phyloP scores from a whole-genome alignment of 2,888 invertebrate species.

The Drosophila subquinaria region DNA sequence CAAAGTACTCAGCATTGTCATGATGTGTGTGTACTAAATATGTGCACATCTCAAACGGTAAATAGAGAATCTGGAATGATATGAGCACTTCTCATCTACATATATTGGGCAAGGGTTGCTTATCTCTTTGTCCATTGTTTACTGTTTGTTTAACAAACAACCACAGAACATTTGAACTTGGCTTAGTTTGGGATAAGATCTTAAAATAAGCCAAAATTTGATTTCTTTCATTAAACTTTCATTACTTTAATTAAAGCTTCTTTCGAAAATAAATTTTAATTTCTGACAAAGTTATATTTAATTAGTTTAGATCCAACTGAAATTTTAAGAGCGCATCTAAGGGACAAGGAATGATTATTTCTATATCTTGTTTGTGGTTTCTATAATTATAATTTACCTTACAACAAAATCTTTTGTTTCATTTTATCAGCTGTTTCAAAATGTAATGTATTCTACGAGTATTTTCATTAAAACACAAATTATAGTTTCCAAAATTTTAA shows the following conservation, averaged over 20 bases:
- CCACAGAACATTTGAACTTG: background rate
- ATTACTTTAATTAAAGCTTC: background rate
- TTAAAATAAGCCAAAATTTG: background rate
- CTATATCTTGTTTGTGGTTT: too few relatives aligned
- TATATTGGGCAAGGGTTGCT: slow-evolving; percentile 53
- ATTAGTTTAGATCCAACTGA: background rate
- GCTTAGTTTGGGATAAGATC: background rate
- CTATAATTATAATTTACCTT: too few relatives aligned
- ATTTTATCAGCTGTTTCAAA: too few relatives aligned
- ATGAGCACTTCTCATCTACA: background rate
- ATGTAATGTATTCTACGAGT: too few relatives aligned
- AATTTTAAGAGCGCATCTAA: background rate
- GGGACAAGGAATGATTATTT: too few relatives aligned
- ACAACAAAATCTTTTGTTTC: too few relatives aligned
- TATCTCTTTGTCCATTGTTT: slow-evolving; percentile 28
- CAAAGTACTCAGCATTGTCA: background rate
- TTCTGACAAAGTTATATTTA: background rate
- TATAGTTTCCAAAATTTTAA: too few relatives aligned
- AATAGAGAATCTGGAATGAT: background rate
- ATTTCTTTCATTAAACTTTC: background rate
- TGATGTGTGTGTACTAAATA: background rate
- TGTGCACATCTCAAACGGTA: slow-evolving; percentile 3
- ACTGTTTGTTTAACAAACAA: slow-evolving; percentile 27
- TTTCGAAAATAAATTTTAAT: background rate
- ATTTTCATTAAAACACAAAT: too few relatives aligned